Evolutionary conservation across 92 coral and sea anemone species (phyloP), one percentile per base, ranked within the genome.

Genomic region (Parazoanthus darwini): DNA sequence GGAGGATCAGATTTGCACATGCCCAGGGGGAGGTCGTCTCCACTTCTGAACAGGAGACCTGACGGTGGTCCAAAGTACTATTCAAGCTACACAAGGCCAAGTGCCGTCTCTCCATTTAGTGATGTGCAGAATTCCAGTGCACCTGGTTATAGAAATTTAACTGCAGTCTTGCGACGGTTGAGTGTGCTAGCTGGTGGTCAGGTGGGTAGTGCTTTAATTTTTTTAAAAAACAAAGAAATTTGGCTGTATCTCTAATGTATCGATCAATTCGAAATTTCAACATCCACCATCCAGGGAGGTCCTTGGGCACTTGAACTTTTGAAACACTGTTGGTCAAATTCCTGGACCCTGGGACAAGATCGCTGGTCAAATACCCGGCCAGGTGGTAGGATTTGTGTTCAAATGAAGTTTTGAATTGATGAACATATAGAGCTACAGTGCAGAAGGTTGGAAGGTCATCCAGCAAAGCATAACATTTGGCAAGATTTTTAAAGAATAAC

Each of bases 131-230:
- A 67, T 10, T 91, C 81, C 15, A 88, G 81, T 15, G 89, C 98
- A 25, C 91, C 91, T 67, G 91, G 93, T 0, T 90, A 89, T 59
- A 92, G 94, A 35, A 95, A 95, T 43, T 86, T 95, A 67, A 90
- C 87, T 70, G 98, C 98, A 6, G 94, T 95, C 46, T 86, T 95
- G 56, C 91, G 93, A 79, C 92, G 98, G 18, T 82, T 95, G 65
- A 92, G 92, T 86, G 91, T 90, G 4, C 93, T 91, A 4, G 98
- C 96, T 29, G 90, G 91, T 35, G 98, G 94, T n/a, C 98, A 95
- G 93, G 98, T 95, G 38, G 81, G 86, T 29, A 29, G 29, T 44
- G 22, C 36, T 20, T 22, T 36, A 20, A 25, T 37, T 11, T 43
- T 23, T 50, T 51, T 0, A 29, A 29, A 29, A 39, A 39, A 39